These are phyloP conservation scores for Engystomops pustulosus DNA, from an alignment of 2,113 vertebrate genomes.

Conservation along the genomic window DNA sequence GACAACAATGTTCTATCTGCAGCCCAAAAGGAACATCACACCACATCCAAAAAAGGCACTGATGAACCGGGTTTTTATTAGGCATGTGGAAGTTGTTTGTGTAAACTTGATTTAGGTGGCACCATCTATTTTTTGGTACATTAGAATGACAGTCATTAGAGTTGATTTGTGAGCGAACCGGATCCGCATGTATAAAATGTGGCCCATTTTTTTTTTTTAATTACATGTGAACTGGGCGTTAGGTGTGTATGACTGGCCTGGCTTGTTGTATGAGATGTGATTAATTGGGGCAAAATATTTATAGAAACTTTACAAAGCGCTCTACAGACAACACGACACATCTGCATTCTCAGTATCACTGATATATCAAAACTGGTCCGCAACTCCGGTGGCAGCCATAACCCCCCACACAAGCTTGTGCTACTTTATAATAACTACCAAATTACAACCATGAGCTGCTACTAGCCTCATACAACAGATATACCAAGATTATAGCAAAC, in stretches of 20 bases:
- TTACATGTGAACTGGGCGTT: not conserved
- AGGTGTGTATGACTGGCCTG: not conserved
- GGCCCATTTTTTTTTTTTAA: not conserved
- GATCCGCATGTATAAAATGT: not conserved
- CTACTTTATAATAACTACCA: too few species aligned
- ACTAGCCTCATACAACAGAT: too few species aligned
- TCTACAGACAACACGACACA: too few species aligned
- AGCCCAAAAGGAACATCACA: not conserved
- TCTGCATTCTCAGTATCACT: too few species aligned
- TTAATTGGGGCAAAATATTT: not conserved
- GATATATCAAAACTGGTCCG: not conserved
- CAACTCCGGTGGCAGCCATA: too few species aligned
- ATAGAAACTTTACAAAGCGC: too few species aligned
- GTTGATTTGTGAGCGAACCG: not conserved
- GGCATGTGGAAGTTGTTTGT: too few species aligned
- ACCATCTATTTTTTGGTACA: too few species aligned
- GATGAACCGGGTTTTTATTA: not conserved
- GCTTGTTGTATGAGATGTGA: not conserved
- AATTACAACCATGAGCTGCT: too few species aligned
- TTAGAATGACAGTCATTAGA: too few species aligned
- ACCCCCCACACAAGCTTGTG: too few species aligned
- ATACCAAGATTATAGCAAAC: not conserved
- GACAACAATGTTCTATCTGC: not conserved
- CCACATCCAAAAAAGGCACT: not conserved
- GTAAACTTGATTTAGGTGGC: too few species aligned